phyloP scores from a whole-genome alignment of 1,140 invertebrate species.

The Ridgeia piscesae region DNA sequence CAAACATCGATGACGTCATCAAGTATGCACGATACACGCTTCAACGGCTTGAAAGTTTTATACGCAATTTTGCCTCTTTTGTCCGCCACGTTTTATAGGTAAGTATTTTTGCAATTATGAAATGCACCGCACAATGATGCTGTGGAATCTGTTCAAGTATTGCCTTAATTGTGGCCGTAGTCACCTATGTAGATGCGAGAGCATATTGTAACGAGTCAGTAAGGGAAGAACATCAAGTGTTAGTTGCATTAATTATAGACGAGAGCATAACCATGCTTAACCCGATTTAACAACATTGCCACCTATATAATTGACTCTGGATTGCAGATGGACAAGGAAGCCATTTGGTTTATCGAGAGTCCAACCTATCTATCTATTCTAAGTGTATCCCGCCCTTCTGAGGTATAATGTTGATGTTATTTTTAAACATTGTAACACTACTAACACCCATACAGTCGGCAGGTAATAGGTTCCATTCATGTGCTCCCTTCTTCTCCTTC shows the following conservation, averaged over 20 bases:
- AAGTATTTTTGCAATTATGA: neutral
- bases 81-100: neutral
- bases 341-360: too few relatives aligned
- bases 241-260: neutral
- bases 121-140: neutral
- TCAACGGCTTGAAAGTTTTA: neutral
- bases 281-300: too few relatives aligned
- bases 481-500: too few relatives aligned
- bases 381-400: too few relatives aligned
- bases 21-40: neutral
- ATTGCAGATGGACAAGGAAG: too few relatives aligned
- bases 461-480: too few relatives aligned
- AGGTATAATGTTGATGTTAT: too few relatives aligned
- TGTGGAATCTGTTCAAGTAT: neutral
- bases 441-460: too few relatives aligned
- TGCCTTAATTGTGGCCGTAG: neutral
- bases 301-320: too few relatives aligned
- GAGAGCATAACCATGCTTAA: neutral
- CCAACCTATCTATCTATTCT: too few relatives aligned
- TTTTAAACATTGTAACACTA: too few relatives aligned
- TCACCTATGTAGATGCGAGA: neutral
- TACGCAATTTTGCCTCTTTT: slow-evolving; percentile 1
- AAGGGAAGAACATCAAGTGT: neutral
- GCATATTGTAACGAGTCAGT: neutral
- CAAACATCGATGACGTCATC: slow-evolving; percentile 4